phyloP scores from a whole-genome alignment of 1,140 invertebrate species.

The Saccostrea glomerata region DNA sequence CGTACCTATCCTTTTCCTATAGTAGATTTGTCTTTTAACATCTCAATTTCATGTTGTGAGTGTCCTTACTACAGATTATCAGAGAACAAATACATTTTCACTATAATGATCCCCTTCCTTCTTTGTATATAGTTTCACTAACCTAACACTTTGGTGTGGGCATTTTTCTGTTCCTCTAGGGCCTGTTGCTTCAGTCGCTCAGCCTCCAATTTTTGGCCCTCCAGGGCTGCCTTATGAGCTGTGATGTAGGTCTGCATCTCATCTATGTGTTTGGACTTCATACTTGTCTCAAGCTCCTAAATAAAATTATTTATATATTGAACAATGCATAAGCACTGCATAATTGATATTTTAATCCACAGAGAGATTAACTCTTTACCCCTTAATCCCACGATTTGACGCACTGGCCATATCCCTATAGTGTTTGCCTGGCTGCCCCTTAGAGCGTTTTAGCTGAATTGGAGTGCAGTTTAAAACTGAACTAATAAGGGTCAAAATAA shows the following conservation, averaged over 20 bases:
- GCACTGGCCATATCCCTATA: too few relatives aligned
- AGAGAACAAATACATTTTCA: neutral
- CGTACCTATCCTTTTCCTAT: too few relatives aligned
- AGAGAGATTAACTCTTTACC: too few relatives aligned
- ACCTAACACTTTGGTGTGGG: conserved; percentile 67
- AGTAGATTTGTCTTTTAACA: too few relatives aligned
- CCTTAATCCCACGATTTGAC: too few relatives aligned
- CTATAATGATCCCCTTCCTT: neutral
- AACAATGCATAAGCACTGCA: neutral
- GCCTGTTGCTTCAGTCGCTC: conserved; percentile 59
- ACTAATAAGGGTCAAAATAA: too few relatives aligned
- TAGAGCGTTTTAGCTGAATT: too few relatives aligned
- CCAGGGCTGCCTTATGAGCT: conserved; percentile 73
- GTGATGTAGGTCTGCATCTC: conserved; percentile 74
- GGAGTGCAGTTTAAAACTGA: too few relatives aligned
- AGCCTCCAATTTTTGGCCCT: conserved; percentile 64
- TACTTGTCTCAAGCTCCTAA: conserved; percentile 66
- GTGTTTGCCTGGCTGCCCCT: too few relatives aligned
- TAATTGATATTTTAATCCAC: too few relatives aligned
- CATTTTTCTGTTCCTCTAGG: conserved; percentile 56
- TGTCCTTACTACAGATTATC: neutral
- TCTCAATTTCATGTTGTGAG: too few relatives aligned
- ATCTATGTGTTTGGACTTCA: conserved; percentile 70
- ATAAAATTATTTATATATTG: neutral
- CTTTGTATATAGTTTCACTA: neutral